These are phyloP conservation scores for Notospermus geniculatus DNA, from an alignment of 1,140 invertebrate genomes.

Conservation along the genomic window DNA sequence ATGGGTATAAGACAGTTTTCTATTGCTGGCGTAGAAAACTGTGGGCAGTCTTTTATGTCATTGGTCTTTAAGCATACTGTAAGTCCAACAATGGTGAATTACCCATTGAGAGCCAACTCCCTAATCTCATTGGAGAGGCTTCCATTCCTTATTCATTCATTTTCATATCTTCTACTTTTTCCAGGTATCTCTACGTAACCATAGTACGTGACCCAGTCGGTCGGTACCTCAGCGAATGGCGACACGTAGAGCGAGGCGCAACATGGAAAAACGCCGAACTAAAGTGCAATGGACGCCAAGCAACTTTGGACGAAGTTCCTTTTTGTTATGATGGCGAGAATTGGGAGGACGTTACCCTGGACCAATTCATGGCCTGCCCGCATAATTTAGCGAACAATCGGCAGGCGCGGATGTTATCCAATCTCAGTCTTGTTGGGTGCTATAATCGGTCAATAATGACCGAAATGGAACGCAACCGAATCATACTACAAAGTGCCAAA, in stretches of 20 bases:
- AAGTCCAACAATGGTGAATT: too few species aligned
- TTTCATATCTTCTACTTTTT: slow-evolving; percentile 29
- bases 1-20: too few species aligned
- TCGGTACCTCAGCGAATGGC: slow-evolving; percentile 89
- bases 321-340: slow-evolving; percentile 60
- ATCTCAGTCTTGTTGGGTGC: slow-evolving; percentile 86
- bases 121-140: too few species aligned
- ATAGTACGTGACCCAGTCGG: slow-evolving; percentile 86
- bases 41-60: too few species aligned
- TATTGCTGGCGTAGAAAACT: too few species aligned
- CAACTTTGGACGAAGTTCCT: slow-evolving; percentile 65
- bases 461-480: slow-evolving; percentile 64
- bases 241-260: slow-evolving; percentile 93
- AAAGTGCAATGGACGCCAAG: slow-evolving; percentile 66
- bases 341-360: slow-evolving; percentile 66
- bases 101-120: too few species aligned
- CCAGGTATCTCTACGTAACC: slow-evolving; percentile 94
- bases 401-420: slow-evolving; percentile 94
- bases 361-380: slow-evolving; percentile 85
- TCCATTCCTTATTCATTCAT: too few species aligned
- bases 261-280: slow-evolving; percentile 73
- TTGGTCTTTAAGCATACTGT: too few species aligned
- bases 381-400: slow-evolving; percentile 93
- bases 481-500: slow-evolving; percentile 92
- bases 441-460: slow-evolving; percentile 82